These are phyloP conservation scores for Embiotoca jacksoni DNA, from an alignment of 2,113 vertebrate genomes.

Conservation along the genomic window DNA sequence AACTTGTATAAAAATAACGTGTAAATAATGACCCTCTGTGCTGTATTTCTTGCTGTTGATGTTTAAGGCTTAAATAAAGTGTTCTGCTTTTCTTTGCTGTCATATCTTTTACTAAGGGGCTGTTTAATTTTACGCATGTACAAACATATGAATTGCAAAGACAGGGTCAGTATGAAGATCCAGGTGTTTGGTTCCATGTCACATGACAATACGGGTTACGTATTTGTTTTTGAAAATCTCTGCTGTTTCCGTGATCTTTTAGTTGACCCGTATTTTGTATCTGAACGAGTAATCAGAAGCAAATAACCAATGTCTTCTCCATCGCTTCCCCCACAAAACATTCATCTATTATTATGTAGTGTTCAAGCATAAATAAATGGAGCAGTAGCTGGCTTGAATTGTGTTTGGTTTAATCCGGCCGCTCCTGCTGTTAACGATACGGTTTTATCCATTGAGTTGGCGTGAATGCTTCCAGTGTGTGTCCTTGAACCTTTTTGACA, in stretches of 20 bases:
- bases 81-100: too few relatives aligned
- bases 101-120: too few relatives aligned
- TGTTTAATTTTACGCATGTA: too few relatives aligned
- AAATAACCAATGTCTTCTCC: background rate
- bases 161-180: background rate
- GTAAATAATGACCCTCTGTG: too few relatives aligned
- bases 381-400: background rate
- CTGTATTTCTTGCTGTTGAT: too few relatives aligned
- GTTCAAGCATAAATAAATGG: background rate
- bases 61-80: too few relatives aligned
- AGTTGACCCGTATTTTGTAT: background rate
- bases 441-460: background rate
- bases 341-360: background rate
- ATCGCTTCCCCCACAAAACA: background rate
- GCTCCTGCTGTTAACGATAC: too few relatives aligned
- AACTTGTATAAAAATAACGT: too few relatives aligned
- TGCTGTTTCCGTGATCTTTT: background rate
- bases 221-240: background rate
- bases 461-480: background rate
- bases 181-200: too few relatives aligned
- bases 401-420: background rate
- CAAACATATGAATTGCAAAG: too few relatives aligned
- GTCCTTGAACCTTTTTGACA: conserved; percentile 14
- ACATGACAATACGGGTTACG: too few relatives aligned
- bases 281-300: background rate